Evolutionary conservation across 2,888 invertebrate genomes (phyloP).

Genomic region (Tetragonula carbonaria): DNA sequence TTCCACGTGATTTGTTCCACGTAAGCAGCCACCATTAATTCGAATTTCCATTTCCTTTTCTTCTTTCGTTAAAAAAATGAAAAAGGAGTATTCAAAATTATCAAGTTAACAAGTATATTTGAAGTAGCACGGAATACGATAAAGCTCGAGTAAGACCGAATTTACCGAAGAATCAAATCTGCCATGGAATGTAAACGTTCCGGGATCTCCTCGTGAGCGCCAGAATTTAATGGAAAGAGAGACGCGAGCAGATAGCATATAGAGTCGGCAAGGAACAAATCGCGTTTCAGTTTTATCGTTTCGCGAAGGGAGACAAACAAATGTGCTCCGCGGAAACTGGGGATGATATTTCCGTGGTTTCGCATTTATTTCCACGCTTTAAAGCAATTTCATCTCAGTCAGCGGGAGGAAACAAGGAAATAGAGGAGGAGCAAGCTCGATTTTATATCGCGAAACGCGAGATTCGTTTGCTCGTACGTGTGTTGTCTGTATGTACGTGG

Average conservation of each 20-base stretch:
- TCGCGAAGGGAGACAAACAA: not conserved
- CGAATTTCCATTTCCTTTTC: not conserved
- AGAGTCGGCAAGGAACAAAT: not conserved
- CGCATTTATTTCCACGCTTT: not conserved
- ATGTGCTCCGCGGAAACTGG: not conserved
- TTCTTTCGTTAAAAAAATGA: not conserved
- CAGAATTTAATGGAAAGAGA: not conserved
- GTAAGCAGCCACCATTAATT: not conserved
- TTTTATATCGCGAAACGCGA: conserved; percentile 7
- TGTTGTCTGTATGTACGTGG: too few species aligned
- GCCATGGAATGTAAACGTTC: too few species aligned
- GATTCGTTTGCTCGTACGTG: not conserved
- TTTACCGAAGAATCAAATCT: not conserved
- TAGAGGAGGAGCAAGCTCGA: not conserved
- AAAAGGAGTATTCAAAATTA: too few species aligned
- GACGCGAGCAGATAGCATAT: not conserved
- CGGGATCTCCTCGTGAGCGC: too few species aligned
- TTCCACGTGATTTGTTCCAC: too few species aligned
- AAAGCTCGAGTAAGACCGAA: not conserved
- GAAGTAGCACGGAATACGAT: not conserved
- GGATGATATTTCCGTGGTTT: not conserved
- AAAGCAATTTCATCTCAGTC: not conserved
- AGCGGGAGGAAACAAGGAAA: not conserved
- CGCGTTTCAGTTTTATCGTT: not conserved
- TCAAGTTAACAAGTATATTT: too few species aligned